phyloP scores from a whole-genome alignment of 2,888 invertebrate species.

The Eurytoma californica region DNA sequence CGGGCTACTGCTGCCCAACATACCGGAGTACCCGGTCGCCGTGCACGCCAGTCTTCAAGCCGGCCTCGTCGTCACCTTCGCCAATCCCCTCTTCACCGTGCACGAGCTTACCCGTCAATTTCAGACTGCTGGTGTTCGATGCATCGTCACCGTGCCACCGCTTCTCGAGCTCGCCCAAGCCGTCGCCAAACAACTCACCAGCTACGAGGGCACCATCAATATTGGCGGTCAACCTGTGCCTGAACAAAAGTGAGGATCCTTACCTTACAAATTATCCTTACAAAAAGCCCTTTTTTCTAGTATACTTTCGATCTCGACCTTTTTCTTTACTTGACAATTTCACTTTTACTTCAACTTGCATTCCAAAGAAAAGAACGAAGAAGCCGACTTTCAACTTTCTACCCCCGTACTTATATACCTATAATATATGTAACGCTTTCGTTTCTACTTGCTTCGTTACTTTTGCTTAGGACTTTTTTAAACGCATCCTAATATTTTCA shows the following conservation, averaged over 20 bases:
- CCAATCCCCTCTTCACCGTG: conserved; percentile 83
- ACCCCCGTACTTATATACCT: too few relatives aligned
- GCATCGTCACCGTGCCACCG: conserved; percentile 80
- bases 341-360: too few relatives aligned
- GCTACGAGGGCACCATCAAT: conserved; percentile 80
- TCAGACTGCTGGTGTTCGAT: conserved; percentile 79
- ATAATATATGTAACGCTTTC: too few relatives aligned
- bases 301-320: too few relatives aligned
- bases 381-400: too few relatives aligned
- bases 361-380: too few relatives aligned
- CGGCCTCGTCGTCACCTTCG: conserved; percentile 82
- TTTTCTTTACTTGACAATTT: too few relatives aligned
- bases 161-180: conserved; percentile 79
- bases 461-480: too few relatives aligned
- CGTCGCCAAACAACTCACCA: conserved; percentile 77
- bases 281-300: too few relatives aligned
- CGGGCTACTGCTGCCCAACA: conserved; percentile 82
- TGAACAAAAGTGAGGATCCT: conserved; percentile 35
- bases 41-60: conserved; percentile 82
- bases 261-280: too few relatives aligned
- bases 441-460: too few relatives aligned
- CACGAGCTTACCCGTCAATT: conserved; percentile 82
- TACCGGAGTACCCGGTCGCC: conserved; percentile 82
- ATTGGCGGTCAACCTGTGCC: conserved; percentile 79
- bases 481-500: too few relatives aligned